Evolutionary conservation across 2,797 vertebrate genomes (phyloP).

Genomic region (Eulemur rubriventer): DNA sequence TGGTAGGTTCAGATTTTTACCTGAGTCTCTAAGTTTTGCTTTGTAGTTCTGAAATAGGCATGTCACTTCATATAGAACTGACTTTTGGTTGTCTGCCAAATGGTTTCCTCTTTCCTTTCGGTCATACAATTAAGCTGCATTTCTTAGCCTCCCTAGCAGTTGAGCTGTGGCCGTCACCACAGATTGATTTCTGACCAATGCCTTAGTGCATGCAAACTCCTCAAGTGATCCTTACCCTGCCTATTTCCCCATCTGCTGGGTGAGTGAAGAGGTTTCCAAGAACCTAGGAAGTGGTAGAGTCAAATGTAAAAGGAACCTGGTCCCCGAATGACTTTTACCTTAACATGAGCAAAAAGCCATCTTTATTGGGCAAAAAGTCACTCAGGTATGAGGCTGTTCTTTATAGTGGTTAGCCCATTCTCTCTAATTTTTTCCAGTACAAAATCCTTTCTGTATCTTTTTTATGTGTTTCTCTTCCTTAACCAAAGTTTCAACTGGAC

Average conservation of each 20-base stretch:
- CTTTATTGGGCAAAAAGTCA: neutral
- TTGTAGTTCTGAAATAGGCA: neutral
- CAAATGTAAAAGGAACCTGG: neutral
- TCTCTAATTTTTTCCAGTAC: neutral
- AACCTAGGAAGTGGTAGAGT: neutral
- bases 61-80: neutral
- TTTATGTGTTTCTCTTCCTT: neutral
- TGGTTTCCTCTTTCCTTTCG: neutral
- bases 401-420: neutral
- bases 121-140: neutral
- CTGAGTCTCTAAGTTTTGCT: neutral
- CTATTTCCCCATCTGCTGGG: neutral
- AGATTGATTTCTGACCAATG: neutral
- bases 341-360: neutral
- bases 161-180: neutral
- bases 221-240: neutral
- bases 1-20: neutral
- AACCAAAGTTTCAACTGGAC: neutral
- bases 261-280: neutral
- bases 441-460: neutral
- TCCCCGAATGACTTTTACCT: neutral
- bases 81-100: neutral
- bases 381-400: neutral
- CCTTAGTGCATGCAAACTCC: neutral
- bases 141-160: neutral